Evolutionary conservation across 2,113 vertebrate genomes (phyloP), one percentile per base, ranked within the genome.

Genomic region (Scolopax mira): DNA sequence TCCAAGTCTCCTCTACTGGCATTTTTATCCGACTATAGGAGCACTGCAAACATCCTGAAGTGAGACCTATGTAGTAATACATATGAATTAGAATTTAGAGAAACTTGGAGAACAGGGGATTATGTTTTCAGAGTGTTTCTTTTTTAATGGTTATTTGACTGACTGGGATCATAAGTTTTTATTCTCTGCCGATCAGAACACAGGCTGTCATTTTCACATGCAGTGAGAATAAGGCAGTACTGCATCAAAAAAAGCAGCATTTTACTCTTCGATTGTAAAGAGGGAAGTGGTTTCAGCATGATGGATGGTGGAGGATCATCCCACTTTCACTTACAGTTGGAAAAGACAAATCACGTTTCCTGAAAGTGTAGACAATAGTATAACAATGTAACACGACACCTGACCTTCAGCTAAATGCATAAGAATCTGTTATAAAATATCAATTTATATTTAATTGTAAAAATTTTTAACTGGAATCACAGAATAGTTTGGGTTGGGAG

Each of bases 361-460:
- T 55, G 46, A 30, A 57, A 66, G n/a, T 0, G 0, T 0, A 74
- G 49, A 25, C 0, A 1, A 24, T 21, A 17, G 16, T 55, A 7
- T 18, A 88, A 49, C 41, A 66, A 25, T 18, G 1, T 52, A 58
- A 74, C 13, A 4, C 10, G 35, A 46, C 46, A 37, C 33, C 54
- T 21, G 31, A 58, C 69, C 27, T 79, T 73, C 33, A 54, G 46
- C 42, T 81, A 83, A 70, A 65, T 22, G 42, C 49, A 28, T 33
- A 13, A 52, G 58, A 75, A 79, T 77, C 49, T 73, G 19, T 31
- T 84, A 6, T 18, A 57, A 18, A 17, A 39, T 41, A 88, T 44
- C 65, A 27, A 69, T 88, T 79, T 69, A 73, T 8, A 3, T 27
- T 75, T 33, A 2, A 54, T 13, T 80, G 31, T 73, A 54, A 69